phyloP scores from a whole-genome alignment of 2,888 invertebrate species.

The Pandemis cinnamomeana region DNA sequence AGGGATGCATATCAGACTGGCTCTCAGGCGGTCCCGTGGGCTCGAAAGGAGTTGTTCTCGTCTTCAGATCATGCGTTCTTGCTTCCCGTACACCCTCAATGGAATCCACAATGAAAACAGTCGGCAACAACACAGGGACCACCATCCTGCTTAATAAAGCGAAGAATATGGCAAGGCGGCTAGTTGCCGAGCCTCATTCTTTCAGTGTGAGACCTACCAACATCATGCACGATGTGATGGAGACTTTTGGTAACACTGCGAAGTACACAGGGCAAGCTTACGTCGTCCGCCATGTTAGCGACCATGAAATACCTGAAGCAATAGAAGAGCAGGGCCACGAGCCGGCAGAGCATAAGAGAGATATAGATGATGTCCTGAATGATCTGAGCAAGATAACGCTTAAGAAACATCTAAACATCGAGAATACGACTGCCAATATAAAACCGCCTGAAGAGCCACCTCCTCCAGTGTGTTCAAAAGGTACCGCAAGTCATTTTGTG shows the following conservation, averaged over 20 bases:
- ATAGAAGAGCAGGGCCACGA: conserved; percentile 73
- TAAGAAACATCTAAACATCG: conserved; percentile 76
- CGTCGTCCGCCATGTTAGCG: conserved; percentile 74
- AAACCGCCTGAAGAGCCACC: conserved; percentile 71
- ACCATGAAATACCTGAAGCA: conserved; percentile 63
- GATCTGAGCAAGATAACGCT: conserved; percentile 78
- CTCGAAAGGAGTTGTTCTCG: conserved; percentile 86
- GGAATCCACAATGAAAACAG: conserved; percentile 76
- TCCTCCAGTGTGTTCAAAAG: conserved; percentile 61
- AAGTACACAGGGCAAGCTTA: conserved; percentile 68
- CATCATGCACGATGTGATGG: conserved; percentile 81
- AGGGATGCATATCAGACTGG: conserved; percentile 79
- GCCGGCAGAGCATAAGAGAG: conserved; percentile 65
- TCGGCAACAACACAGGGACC: conserved; percentile 75
- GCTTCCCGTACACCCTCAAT: conserved; percentile 76
- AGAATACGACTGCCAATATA: conserved; percentile 79
- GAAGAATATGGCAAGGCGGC: conserved; percentile 75
- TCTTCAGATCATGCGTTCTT: conserved; percentile 87
- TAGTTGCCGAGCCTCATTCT: conserved; percentile 75
- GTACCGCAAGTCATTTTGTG: background rate
- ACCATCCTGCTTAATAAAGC: conserved; percentile 76
- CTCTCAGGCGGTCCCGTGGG: conserved; percentile 85
- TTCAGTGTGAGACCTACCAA: conserved; percentile 74
- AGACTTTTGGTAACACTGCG: conserved; percentile 71
- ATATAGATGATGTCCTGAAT: conserved; percentile 77